phyloP scores from a whole-genome alignment of 2,113 vertebrate species.

The Rhinoderma darwinii region DNA sequence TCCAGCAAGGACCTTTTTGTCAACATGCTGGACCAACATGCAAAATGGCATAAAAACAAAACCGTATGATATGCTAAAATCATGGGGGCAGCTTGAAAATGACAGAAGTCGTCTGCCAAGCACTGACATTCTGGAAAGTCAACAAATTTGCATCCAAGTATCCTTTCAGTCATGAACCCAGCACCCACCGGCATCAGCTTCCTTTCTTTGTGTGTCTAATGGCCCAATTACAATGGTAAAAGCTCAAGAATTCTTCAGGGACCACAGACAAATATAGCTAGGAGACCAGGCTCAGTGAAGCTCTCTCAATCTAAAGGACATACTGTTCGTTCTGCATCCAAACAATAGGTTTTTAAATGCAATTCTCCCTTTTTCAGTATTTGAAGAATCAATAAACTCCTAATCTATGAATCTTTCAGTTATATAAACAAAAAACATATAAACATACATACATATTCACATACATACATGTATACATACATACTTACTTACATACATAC shows the following conservation, averaged over 20 bases:
- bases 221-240: conserved; percentile 33
- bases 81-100: not conserved
- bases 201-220: conserved; percentile 26
- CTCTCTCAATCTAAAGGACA: not conserved
- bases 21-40: not conserved
- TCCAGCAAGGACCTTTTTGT: not conserved
- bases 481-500: too few species aligned
- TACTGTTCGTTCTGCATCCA: not conserved
- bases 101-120: conserved; percentile 2
- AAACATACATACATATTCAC: too few species aligned
- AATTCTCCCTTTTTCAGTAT: not conserved
- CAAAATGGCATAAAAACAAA: not conserved
- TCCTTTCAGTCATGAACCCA: not conserved
- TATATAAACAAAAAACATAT: too few species aligned
- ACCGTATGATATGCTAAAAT: not conserved
- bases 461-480: too few species aligned
- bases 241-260: conserved; percentile 35
- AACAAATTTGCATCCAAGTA: conserved; percentile 4
- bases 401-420: not conserved
- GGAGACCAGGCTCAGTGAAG: not conserved
- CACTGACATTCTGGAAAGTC: not conserved
- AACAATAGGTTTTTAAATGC: not conserved
- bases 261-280: conserved; percentile 36
- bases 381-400: not conserved
- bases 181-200: not conserved